Evolutionary conservation across 2,113 vertebrate species (phyloP), one percentile per base, ranked within the genome.

Genomic region (Apodemus sylvaticus): DNA sequence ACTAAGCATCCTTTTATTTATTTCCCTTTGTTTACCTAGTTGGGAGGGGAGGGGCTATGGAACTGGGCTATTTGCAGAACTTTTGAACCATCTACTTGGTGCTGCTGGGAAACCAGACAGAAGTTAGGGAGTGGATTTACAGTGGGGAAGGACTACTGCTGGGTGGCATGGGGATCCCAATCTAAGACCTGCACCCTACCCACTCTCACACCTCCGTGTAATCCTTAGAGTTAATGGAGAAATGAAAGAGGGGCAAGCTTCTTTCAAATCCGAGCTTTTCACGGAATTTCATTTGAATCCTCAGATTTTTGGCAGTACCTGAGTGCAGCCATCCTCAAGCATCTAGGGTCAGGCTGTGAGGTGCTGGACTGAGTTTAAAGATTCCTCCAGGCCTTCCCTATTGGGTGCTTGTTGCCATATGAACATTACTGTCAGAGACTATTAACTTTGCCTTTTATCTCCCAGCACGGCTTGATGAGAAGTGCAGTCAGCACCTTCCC

Each of bases 1-100:
- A 96, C 81, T 74, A 92, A 89, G 91, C 86, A 13, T 82, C 60
- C 36, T 94, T 97, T 96, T 95, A 79, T 93, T 92, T 95, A 39
- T 90, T 87, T 93, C 62, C 45, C 26, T 96, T 86, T 96, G 94
- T 96, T 85, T 86, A 64, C 68, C 34, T 89, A 86, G 89, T 82
- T 60, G 95, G 91, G 81, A 96, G 55, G 73, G 78, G 70, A 14
- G 78, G 45, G 77, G 91, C 79, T 76, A 36, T 70, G 92, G 91
- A 94, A 96, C 70, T 91, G 81, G 26, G 20, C 7, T 66, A 0
- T 83, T 92, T 98, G 88, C 39, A 62, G 48, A n/a, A 74, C 19
- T 62, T 55, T 95, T 93, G 90, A 91, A 86, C 88, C 76, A 51
- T 70, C 77, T 64, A 22, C 58, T 86, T 48, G 83, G 20, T 12